These are phyloP conservation scores for Synanthedon andrenaeformis DNA, from an alignment of 2,888 invertebrate species.

Conservation along the genomic window DNA sequence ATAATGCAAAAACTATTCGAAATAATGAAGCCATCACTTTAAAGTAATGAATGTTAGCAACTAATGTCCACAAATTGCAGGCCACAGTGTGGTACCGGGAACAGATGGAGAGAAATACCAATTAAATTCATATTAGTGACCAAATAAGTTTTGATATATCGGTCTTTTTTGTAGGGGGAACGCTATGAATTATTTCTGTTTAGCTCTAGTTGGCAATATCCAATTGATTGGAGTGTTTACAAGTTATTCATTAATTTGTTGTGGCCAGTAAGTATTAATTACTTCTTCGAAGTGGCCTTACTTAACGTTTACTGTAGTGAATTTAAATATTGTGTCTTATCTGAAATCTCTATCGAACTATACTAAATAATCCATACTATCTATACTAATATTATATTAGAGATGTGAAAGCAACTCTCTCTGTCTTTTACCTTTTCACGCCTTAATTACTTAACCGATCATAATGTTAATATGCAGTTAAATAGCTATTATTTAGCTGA, in stretches of 20 bases:
- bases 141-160: conserved; percentile 6
- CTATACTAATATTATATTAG: too few relatives aligned
- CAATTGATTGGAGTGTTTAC: neutral
- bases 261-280: conserved; percentile 5
- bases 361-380: too few relatives aligned
- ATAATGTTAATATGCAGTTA: too few relatives aligned
- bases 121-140: conserved; percentile 28
- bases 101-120: conserved; percentile 28
- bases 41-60: conserved; percentile 3
- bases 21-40: neutral
- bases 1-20: neutral
- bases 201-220: conserved; percentile 1
- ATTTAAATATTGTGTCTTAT: too few relatives aligned
- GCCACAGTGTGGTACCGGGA: conserved; percentile 11
- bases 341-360: too few relatives aligned
- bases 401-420: too few relatives aligned
- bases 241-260: conserved; percentile 8
- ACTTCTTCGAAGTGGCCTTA: conserved; percentile 5
- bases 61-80: conserved; percentile 25
- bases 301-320: too few relatives aligned
- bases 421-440: too few relatives aligned
- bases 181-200: neutral
- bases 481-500: too few relatives aligned
- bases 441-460: too few relatives aligned
- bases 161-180: neutral